Conservation (phyloP, 2,888 invertebrate genomes). For the Stenodera caucasica region DNA sequence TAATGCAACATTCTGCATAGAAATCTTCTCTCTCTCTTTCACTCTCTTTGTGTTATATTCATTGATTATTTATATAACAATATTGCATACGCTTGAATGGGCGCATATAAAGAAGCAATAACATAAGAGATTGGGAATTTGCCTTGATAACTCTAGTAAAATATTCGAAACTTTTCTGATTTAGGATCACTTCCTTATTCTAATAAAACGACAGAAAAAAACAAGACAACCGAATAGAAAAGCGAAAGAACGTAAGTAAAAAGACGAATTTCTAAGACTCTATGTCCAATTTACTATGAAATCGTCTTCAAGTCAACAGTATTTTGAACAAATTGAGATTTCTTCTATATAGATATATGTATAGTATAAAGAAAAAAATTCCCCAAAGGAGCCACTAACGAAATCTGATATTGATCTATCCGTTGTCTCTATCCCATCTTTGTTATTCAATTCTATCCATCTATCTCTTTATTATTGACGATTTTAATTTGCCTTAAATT, state of each 20-base stretch:
- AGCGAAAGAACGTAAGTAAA: too few relatives aligned
- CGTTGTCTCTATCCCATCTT: not conserved
- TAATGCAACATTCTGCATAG: too few relatives aligned
- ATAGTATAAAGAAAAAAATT: not conserved
- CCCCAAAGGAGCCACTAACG: conserved; percentile 19
- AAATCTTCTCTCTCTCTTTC: too few relatives aligned
- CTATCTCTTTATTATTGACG: not conserved
- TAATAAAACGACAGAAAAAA: not conserved
- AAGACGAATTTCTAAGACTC: not conserved
- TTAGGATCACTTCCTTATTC: not conserved
- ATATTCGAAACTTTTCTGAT: not conserved
- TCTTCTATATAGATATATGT: too few relatives aligned
- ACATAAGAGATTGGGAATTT: not conserved
- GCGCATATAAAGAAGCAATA: not conserved
- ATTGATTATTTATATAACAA: conserved; percentile 6
- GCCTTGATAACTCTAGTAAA: not conserved
- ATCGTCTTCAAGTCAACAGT: conserved; percentile 4
- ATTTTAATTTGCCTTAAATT: not conserved
- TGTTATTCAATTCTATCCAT: not conserved
- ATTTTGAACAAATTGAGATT: conserved; percentile 6
- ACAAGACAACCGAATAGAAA: too few relatives aligned
- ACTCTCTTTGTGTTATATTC: too few relatives aligned
- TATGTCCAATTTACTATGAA: not conserved
- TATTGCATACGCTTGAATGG: not conserved
- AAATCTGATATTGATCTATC: conserved; percentile 33